phyloP scores from a whole-genome alignment of 2,797 vertebrate species.

The Macropodus opercularis region DNA sequence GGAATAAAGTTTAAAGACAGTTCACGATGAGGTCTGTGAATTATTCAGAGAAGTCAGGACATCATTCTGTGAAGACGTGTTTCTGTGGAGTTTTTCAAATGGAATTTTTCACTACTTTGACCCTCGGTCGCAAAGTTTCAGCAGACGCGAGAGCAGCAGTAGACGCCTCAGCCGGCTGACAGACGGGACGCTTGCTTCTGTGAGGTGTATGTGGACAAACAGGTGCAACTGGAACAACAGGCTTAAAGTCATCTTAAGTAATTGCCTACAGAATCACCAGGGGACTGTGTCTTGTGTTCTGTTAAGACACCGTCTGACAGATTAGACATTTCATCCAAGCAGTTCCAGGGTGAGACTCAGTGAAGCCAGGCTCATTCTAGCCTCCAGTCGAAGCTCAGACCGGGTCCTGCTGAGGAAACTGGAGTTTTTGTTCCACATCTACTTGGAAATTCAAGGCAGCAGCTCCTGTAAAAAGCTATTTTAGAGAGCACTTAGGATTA shows the following conservation, averaged over 20 bases:
- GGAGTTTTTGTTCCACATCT: conserved; percentile 22
- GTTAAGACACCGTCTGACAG: conserved; percentile 1
- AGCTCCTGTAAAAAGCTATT: conserved; percentile 38
- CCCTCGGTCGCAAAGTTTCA: neutral
- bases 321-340: neutral
- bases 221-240: neutral
- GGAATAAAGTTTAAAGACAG: neutral
- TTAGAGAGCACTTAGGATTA: conserved; percentile 46
- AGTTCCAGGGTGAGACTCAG: neutral
- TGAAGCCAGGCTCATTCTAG: conserved; percentile 11
- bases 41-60: conserved; percentile 6
- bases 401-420: conserved; percentile 7
- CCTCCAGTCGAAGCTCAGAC: conserved; percentile 16
- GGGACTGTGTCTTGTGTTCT: too few species aligned
- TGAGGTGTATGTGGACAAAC: neutral
- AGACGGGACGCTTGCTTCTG: neutral
- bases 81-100: neutral
- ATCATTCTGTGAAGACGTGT: neutral
- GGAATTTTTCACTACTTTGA: neutral
- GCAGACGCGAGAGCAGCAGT: neutral
- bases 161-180: neutral
- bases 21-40: conserved; percentile 1
- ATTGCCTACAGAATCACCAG: too few species aligned
- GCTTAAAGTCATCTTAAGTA: too few species aligned
- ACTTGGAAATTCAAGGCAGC: conserved; percentile 38